Evolutionary conservation across 2,888 invertebrate species (phyloP).

Genomic region (Eupelmus urozonus): DNA sequence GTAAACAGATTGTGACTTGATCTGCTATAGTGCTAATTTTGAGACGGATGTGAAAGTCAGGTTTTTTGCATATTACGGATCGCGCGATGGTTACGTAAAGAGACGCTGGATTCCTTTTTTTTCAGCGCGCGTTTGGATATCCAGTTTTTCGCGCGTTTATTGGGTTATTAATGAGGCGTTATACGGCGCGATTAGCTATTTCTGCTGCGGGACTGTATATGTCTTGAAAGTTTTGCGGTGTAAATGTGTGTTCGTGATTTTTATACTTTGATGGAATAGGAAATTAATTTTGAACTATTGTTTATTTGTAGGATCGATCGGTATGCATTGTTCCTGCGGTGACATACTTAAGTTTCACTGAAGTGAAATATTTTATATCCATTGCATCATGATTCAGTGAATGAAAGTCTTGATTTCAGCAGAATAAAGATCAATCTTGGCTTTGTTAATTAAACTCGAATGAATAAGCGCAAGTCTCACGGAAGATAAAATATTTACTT

Average conservation of each 20-base stretch:
- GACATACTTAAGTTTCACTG: neutral
- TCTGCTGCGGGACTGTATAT: neutral
- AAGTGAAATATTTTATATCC: neutral
- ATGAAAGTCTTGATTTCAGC: neutral
- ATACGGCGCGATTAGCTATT: neutral
- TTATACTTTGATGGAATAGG: no score
- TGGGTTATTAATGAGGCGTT: neutral
- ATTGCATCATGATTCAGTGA: neutral
- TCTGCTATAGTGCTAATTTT: neutral
- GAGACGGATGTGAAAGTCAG: constrained; percentile 30
- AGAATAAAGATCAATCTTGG: neutral
- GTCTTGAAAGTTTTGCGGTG: neutral
- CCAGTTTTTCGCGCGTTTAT: constrained; percentile 1
- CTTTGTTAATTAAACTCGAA: no score
- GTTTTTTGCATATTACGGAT: constrained; percentile 6
- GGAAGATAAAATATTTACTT: no score
- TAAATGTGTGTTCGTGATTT: no score
- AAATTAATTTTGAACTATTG: no score
- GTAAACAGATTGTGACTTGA: no score
- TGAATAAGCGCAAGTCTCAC: no score
- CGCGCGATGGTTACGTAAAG: constrained; percentile 5
- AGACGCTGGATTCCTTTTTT: neutral
- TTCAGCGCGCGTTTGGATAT: neutral
- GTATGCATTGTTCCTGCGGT: neutral
- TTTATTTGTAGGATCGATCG: no score